A percentile compares a stretch with the other conserved stretches of the same genome.
phyloP scores from a whole-genome alignment of 2,888 invertebrate species.

The Papilio gigon region DNA sequence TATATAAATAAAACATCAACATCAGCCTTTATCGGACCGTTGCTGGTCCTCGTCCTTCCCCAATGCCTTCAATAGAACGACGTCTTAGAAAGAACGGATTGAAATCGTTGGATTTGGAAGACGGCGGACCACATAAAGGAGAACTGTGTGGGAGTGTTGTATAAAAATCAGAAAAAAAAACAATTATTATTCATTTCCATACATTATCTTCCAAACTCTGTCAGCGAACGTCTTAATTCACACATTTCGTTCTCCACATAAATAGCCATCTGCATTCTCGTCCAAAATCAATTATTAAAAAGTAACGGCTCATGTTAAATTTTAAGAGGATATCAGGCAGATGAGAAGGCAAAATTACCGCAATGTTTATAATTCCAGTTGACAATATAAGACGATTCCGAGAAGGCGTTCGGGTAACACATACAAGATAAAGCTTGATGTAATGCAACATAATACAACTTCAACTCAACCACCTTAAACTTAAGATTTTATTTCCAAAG shows the following conservation, averaged over 20 bases:
- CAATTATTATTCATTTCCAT: too few relatives aligned
- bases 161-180: too few relatives aligned
- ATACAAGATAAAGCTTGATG: constrained; percentile 8
- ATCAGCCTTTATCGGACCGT: too few relatives aligned
- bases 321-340: not conserved
- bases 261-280: not conserved
- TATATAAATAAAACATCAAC: too few relatives aligned
- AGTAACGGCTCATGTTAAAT: constrained; percentile 19
- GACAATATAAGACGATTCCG: constrained; percentile 39
- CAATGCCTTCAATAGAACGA: too few relatives aligned
- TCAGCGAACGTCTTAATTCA: too few relatives aligned
- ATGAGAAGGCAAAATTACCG: not conserved
- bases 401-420: constrained; percentile 39
- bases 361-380: constrained; percentile 35
- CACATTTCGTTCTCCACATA: not conserved
- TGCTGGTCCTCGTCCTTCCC: too few relatives aligned
- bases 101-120: too few relatives aligned
- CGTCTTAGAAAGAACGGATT: too few relatives aligned
- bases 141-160: too few relatives aligned
- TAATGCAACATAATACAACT: not conserved
- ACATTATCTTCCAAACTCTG: too few relatives aligned
- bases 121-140: too few relatives aligned
- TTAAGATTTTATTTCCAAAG: constrained; percentile 18
- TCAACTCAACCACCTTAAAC: not conserved
- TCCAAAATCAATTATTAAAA: not conserved